Evolutionary conservation across 2,113 vertebrate genomes (phyloP).

Genomic region (Hymenochirus boettgeri): DNA sequence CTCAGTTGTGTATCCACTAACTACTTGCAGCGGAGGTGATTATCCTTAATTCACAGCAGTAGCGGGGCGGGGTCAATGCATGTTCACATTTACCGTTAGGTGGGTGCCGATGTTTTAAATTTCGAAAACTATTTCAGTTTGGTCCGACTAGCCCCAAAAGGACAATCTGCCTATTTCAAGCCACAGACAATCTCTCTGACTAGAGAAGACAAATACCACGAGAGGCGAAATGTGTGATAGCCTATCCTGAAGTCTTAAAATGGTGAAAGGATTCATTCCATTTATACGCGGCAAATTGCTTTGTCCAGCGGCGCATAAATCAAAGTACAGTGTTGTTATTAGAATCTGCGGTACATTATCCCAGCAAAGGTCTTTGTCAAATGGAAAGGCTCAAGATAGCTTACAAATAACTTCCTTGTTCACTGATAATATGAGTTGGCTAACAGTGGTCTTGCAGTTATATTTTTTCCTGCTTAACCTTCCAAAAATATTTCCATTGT

Average conservation of each 20-base stretch:
- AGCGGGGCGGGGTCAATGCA: too few relatives aligned
- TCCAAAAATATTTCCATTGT: too few relatives aligned
- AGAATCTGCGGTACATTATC: conserved; percentile 52
- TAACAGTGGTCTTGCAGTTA: background rate
- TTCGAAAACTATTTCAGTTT: conserved; percentile 16
- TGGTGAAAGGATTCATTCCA: conserved; percentile 21
- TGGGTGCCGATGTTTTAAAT: conserved; percentile 22
- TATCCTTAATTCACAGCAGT: conserved; percentile 18
- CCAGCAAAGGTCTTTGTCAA: conserved; percentile 44
- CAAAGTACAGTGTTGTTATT: conserved; percentile 43
- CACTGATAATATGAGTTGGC: background rate
- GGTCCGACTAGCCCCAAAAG: conserved; percentile 26
- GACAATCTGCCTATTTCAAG: conserved; percentile 28
- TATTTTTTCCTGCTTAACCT: too few relatives aligned
- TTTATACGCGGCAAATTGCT: conserved; percentile 47
- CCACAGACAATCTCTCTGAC: conserved; percentile 18
- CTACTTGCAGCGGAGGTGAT: conserved; percentile 1
- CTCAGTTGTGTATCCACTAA: conserved; percentile 28
- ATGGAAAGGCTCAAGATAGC: conserved; percentile 44
- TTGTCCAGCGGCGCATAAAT: conserved; percentile 47
- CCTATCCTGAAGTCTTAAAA: conserved; percentile 18
- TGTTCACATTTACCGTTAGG: conserved; percentile 19
- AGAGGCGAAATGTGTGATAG: conserved; percentile 11
- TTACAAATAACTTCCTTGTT: conserved; percentile 31
- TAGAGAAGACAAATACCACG: conserved; percentile 12